Conservation (phyloP, 2,888 invertebrate species). For the Plebejus melissa region DNA sequence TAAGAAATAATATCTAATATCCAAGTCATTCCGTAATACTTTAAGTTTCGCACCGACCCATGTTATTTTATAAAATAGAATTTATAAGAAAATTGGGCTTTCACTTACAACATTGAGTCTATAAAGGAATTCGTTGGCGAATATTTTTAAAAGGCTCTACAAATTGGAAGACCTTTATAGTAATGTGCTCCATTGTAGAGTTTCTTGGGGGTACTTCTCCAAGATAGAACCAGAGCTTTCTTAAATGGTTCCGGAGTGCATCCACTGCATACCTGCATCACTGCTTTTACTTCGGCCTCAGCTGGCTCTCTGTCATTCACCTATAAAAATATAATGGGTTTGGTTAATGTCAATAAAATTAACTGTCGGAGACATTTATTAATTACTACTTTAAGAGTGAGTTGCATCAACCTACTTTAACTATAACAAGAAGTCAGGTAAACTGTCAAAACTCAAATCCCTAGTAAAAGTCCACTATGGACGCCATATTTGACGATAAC, state of each 20-base stretch:
- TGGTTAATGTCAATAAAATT: constrained; percentile 34
- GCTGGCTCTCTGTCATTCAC: constrained; percentile 89
- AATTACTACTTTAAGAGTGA: neutral
- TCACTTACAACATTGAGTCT: constrained; percentile 6
- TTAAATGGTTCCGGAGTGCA: constrained; percentile 89
- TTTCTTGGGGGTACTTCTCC: constrained; percentile 86
- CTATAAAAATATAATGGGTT: constrained; percentile 51
- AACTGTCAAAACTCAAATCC: too few species aligned
- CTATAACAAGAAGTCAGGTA: too few species aligned
- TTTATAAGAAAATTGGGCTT: constrained; percentile 32
- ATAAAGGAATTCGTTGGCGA: neutral
- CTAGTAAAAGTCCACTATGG: too few species aligned
- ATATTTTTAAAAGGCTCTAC: constrained; percentile 76
- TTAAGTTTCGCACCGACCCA: constrained; percentile 14
- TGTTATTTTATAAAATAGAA: constrained; percentile 25
- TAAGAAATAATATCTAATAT: neutral
- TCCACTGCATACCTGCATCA: constrained; percentile 87
- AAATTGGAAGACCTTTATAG: constrained; percentile 82
- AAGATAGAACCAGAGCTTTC: constrained; percentile 87
- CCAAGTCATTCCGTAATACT: constrained; percentile 9
- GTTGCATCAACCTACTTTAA: too few species aligned
- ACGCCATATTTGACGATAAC: too few species aligned
- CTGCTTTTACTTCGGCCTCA: constrained; percentile 89
- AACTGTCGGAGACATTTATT: constrained; percentile 39
- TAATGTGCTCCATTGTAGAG: constrained; percentile 85